Percentiles rank a stretch among this genome's conserved stretches.
Evolutionary conservation across 2,797 vertebrate species (phyloP).

Genomic region (Centropyge bicolor): DNA sequence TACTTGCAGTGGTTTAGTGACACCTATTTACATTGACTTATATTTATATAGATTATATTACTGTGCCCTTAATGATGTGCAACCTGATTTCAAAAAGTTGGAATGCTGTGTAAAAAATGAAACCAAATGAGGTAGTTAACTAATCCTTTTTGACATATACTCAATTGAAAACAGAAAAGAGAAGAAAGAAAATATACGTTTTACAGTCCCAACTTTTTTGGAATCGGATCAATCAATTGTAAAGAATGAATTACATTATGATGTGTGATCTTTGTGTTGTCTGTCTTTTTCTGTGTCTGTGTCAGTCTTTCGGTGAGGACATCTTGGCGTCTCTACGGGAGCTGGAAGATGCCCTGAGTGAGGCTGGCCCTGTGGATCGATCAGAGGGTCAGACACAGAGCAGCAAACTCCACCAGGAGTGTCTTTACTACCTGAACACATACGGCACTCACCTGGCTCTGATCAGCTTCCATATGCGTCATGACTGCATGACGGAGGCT

Average conservation of each 20-base stretch:
- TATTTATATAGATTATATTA: no score
- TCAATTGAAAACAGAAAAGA: no score
- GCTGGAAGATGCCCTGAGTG: conserved; percentile 87
- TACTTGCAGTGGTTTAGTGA: neutral
- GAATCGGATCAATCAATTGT: no score
- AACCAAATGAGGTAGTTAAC: no score
- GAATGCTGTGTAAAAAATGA: no score
- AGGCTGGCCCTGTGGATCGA: conserved; percentile 83
- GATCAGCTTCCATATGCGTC: conserved; percentile 94
- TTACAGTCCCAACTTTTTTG: no score
- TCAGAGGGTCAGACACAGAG: conserved; percentile 85
- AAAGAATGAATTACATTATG: neutral
- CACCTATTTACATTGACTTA: neutral
- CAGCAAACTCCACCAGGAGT: conserved; percentile 91
- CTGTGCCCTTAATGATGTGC: neutral
- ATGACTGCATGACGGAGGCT: conserved; percentile 91
- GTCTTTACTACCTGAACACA: conserved; percentile 92
- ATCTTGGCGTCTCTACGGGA: conserved; percentile 92
- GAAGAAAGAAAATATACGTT: no score
- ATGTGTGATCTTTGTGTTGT: neutral
- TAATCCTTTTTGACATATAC: no score
- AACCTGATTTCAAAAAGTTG: no score
- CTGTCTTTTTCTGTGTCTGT: neutral
- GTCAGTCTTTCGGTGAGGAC: conserved; percentile 87
- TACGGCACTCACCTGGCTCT: conserved; percentile 94